phyloP scores from a whole-genome alignment of 2,797 vertebrate genomes.

The Geotrypetes seraphini region DNA sequence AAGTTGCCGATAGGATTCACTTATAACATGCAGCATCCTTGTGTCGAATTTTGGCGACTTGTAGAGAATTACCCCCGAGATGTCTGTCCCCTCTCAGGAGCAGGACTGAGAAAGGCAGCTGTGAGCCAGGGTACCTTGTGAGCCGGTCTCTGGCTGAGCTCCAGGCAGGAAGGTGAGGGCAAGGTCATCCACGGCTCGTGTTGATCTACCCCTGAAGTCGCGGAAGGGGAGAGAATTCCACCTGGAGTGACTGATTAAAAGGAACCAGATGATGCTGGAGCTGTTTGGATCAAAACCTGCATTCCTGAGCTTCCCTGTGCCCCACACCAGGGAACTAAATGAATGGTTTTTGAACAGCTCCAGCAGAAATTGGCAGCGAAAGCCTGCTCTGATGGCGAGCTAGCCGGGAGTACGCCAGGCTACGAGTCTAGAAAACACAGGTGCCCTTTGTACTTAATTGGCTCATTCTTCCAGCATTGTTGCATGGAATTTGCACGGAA shows the following conservation, averaged over 20 bases:
- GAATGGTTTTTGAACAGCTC: background rate
- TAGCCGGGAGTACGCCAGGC: background rate
- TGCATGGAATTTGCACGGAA: no score
- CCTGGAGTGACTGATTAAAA: conserved; percentile 21
- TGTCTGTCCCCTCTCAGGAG: no score
- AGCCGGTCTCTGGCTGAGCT: conserved; percentile 27
- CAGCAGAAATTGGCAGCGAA: conserved; percentile 1
- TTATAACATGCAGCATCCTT: no score
- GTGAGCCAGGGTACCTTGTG: conserved; percentile 30
- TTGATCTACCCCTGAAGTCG: conserved; percentile 4
- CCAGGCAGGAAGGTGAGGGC: conserved; percentile 36
- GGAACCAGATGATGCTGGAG: conserved; percentile 33
- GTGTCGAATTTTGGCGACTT: no score
- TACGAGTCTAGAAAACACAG: background rate
- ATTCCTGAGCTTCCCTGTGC: background rate
- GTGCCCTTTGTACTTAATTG: background rate
- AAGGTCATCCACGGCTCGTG: conserved; percentile 27
- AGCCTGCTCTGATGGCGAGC: background rate
- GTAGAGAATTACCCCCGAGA: no score
- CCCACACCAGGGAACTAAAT: background rate
- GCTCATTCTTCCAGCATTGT: no score
- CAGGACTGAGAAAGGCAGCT: conserved; percentile 41
- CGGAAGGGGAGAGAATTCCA: no score
- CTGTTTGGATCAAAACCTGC: background rate
- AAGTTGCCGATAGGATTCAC: no score